Percentiles rank a stretch among this genome's conserved stretches.
Evolutionary conservation across 2,797 vertebrate genomes (phyloP).

Genomic region (Chelon labrosus): DNA sequence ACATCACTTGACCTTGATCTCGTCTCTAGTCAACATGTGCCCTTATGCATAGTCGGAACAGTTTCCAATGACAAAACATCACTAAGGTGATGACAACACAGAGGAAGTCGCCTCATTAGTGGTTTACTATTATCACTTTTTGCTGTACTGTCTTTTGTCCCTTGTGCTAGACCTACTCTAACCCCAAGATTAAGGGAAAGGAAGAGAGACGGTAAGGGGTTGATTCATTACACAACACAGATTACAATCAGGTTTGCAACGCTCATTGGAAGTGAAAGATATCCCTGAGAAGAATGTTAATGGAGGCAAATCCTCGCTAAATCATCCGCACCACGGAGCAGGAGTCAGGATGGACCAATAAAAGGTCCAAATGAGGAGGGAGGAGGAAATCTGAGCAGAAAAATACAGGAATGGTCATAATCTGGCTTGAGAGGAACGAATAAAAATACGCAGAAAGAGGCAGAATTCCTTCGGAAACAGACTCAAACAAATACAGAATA

Average conservation of each 20-base stretch:
- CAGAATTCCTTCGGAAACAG: conserved; percentile 13
- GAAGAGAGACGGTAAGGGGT: conserved; percentile 30
- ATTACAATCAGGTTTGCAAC: conserved; percentile 65
- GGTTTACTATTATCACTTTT: conserved; percentile 20
- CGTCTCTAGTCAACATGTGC: not conserved
- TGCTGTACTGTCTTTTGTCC: conserved; percentile 13
- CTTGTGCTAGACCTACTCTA: not conserved
- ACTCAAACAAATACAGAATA: not conserved
- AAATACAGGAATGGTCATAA: conserved; percentile 3
- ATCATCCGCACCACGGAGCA: conserved; percentile 56
- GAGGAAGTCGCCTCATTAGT: not conserved
- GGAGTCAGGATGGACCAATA: conserved; percentile 26
- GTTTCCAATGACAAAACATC: conserved; percentile 13
- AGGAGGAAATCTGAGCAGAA: conserved; percentile 12
- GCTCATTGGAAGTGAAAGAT: conserved; percentile 77
- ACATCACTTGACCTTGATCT: conserved; percentile 10
- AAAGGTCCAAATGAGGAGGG: conserved; percentile 20
- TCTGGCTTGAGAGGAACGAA: conserved; percentile 15
- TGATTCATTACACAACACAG: conserved; percentile 72
- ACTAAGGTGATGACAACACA: conserved; percentile 28
- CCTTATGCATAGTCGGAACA: not conserved
- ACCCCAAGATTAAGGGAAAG: not conserved
- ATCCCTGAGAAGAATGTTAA: conserved; percentile 80
- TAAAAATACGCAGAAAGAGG: conserved; percentile 19
- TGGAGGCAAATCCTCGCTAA: conserved; percentile 63